Percentiles rank a stretch among this genome's conserved stretches.
These are phyloP conservation scores for Lottia gigantea DNA, from an alignment of 2,888 invertebrate genomes.

Conservation along the genomic window DNA sequence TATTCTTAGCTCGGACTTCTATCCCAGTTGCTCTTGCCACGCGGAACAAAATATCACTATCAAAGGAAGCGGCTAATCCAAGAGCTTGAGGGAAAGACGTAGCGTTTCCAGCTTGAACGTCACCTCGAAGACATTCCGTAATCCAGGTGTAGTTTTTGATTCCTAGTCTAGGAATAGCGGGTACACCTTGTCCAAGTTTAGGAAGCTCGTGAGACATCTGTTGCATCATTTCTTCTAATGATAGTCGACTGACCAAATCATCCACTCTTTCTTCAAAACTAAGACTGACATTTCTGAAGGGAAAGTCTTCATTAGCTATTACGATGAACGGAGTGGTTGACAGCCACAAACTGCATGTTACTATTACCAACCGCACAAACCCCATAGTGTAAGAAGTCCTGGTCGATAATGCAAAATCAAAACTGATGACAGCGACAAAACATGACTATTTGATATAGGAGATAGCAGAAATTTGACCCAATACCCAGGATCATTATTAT, in stretches of 20 bases:
- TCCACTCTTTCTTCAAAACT: slow-evolving; percentile 49
- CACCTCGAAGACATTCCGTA: slow-evolving; percentile 58
- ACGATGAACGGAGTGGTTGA: no score
- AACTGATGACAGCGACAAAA: no score
- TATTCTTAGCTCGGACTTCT: slow-evolving; percentile 25
- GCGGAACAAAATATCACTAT: slow-evolving; percentile 18
- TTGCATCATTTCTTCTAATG: slow-evolving; percentile 46
- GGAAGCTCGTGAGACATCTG: slow-evolving; percentile 43
- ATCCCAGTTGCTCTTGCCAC: slow-evolving; percentile 22
- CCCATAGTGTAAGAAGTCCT: no score
- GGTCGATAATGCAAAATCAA: no score
- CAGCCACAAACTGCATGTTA: no score
- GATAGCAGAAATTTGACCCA: no score
- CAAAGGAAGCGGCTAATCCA: slow-evolving; percentile 55
- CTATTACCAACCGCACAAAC: no score
- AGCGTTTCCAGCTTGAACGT: slow-evolving; percentile 43
- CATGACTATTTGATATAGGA: no score
- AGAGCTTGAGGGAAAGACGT: slow-evolving; percentile 56
- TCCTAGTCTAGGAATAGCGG: slow-evolving; percentile 47
- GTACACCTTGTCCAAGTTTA: slow-evolving; percentile 37
- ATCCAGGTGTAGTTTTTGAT: slow-evolving; percentile 54
- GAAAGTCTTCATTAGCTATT: slow-evolving; percentile 35
- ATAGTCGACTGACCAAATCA: slow-evolving; percentile 51
- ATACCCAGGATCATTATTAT: no score
- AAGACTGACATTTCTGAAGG: slow-evolving; percentile 55